Percentiles rank a stretch among this genome's conserved stretches.
Evolutionary conservation across 2,797 vertebrate genomes (phyloP).

Genomic region (Halcyon leucocephala): DNA sequence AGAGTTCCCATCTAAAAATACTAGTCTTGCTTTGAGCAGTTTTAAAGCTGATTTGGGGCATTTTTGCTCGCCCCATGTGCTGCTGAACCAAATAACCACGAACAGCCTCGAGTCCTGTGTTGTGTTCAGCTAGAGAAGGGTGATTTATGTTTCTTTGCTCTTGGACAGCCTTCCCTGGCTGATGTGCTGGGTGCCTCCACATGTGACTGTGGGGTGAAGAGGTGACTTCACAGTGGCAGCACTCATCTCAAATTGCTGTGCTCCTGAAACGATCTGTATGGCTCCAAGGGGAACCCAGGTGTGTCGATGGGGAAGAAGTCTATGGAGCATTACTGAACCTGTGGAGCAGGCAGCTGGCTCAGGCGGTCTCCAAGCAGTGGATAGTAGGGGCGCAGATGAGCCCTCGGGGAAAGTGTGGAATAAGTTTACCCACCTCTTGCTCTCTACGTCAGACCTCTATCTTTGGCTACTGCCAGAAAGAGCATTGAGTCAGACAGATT

Average conservation of each 20-base stretch:
- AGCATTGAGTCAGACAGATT: neutral
- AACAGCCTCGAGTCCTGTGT: fast-evolving
- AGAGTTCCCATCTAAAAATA: conserved; percentile 51
- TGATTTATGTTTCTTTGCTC: neutral
- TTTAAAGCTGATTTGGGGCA: neutral
- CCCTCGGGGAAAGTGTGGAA: neutral
- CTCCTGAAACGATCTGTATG: neutral
- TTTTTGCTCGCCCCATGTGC: neutral
- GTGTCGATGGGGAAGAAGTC: neutral
- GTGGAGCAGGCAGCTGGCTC: fast-evolving
- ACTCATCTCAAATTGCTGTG: neutral
- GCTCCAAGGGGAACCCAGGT: neutral
- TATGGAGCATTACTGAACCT: fast-evolving
- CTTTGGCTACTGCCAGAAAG: neutral
- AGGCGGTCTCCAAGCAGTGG: neutral
- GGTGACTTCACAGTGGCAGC: neutral
- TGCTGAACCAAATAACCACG: neutral
- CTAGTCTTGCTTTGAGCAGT: neutral
- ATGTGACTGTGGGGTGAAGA: neutral
- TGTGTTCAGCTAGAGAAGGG: neutral
- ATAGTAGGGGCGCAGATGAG: neutral
- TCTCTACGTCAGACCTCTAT: neutral
- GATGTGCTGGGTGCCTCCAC: neutral
- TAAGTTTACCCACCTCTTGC: neutral
- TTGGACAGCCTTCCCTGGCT: neutral